Percentiles rank a stretch among this genome's conserved stretches.
Evolutionary conservation across 92 coral and sea anemone species (phyloP).

Genomic region (Blastomussa wellsi): DNA sequence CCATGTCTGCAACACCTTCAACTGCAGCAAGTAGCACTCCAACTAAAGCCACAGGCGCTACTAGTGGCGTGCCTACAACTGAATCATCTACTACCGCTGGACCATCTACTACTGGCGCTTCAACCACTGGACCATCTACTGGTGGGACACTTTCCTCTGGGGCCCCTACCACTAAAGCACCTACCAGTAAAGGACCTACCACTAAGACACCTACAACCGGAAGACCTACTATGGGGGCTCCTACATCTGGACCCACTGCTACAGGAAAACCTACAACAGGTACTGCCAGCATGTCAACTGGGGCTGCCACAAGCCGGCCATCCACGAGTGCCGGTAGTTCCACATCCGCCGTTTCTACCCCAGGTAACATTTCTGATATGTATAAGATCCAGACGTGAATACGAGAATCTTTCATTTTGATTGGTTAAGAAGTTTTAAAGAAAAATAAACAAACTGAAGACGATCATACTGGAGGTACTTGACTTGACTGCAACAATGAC

Average conservation of each 20-base stretch:
- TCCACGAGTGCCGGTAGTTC: not conserved
- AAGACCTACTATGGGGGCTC: not conserved
- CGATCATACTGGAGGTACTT: not conserved
- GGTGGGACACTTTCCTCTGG: not conserved
- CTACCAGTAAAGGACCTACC: not conserved
- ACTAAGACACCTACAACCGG: not conserved
- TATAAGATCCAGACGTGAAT: not conserved
- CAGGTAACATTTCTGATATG: not conserved
- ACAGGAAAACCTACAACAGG: not conserved
- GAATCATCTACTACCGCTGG: not conserved
- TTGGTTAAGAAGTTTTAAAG: not conserved
- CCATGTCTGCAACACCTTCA: not conserved
- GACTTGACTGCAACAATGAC: not conserved
- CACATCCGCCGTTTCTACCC: not conserved
- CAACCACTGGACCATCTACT: not conserved
- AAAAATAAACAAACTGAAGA: not conserved
- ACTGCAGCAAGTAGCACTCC: too few species aligned
- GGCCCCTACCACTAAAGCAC: not conserved
- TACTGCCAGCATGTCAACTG: not conserved
- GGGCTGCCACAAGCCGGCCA: not conserved
- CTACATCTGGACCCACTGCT: not conserved
- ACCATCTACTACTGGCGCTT: not conserved
- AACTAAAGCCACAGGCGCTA: too few species aligned
- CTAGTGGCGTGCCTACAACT: constrained; percentile 5
- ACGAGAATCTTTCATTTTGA: not conserved